Conservation (phyloP, 2,888 invertebrate genomes). For the Hirtodrosophila histrioides region DNA sequence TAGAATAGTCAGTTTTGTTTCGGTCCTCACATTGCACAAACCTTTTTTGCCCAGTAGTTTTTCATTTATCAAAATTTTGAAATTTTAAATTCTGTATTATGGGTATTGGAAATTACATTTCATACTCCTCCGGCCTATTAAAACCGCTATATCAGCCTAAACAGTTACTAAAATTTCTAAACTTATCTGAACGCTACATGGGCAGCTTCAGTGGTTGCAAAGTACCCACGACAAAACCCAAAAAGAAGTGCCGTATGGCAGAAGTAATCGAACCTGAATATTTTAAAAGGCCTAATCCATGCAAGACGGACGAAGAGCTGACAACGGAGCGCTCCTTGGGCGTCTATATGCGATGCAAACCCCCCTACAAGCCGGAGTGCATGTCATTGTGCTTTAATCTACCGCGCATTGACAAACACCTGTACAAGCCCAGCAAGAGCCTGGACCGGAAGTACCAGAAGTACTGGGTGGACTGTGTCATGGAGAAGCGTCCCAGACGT, state of each 20-base stretch:
- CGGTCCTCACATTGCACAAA: too few species aligned
- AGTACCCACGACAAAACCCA: neutral
- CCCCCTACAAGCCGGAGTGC: constrained; percentile 9
- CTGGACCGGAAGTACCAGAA: constrained; percentile 24
- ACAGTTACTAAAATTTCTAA: too few species aligned
- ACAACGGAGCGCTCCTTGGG: constrained; percentile 18
- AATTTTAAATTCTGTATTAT: neutral
- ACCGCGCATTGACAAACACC: constrained; percentile 18
- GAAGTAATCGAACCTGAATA: constrained; percentile 1
- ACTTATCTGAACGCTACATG: neutral
- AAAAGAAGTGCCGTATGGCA: neutral
- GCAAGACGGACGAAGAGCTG: constrained; percentile 33
- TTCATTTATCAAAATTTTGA: neutral
- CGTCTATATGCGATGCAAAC: constrained; percentile 8
- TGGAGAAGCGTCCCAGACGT: constrained; percentile 4
- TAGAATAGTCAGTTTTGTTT: constrained; percentile 3
- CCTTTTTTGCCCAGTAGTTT: neutral
- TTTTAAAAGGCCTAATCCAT: constrained; percentile 8
- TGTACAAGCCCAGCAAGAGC: constrained; percentile 44
- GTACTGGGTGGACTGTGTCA: constrained; percentile 41
- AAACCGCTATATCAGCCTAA: too few species aligned
- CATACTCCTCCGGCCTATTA: too few species aligned
- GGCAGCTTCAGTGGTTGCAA: neutral
- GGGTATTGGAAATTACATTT: neutral
- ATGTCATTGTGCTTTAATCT: constrained; percentile 7